phyloP scores from a whole-genome alignment of 1,140 invertebrate genomes.

The Zaprionus tsacasi region DNA sequence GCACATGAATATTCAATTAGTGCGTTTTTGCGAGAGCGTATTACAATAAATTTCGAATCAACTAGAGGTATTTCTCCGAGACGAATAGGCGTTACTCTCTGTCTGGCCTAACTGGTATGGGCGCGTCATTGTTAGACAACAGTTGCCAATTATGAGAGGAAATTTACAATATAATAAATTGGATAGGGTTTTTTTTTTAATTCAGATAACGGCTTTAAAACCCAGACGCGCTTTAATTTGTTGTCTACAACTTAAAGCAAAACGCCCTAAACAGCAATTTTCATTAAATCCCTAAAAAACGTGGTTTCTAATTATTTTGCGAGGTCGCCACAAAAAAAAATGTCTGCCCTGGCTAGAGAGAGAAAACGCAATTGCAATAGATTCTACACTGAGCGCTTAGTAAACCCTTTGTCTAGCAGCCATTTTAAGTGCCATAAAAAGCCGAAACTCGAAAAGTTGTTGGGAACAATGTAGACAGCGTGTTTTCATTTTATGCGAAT shows the following conservation, averaged over 20 bases:
- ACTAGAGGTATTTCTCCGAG: slow-evolving; percentile 4
- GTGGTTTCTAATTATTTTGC: slow-evolving; percentile 35
- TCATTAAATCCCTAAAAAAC: slow-evolving; percentile 2
- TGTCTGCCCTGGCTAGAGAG: slow-evolving; percentile 13
- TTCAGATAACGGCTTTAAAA: too few relatives aligned
- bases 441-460: slow-evolving; percentile 82
- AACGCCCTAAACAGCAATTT: neutral
- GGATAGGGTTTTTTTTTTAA: neutral
- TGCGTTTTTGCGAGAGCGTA: slow-evolving; percentile 38
- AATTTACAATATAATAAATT: neutral
- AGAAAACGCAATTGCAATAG: slow-evolving; percentile 46
- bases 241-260: neutral
- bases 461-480: slow-evolving; percentile 84
- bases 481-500: slow-evolving; percentile 84
- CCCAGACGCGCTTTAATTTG: neutral
- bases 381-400: slow-evolving; percentile 63
- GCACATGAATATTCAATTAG: slow-evolving; percentile 63
- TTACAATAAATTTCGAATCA: slow-evolving; percentile 12
- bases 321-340: slow-evolving; percentile 21
- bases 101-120: neutral
- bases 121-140: neutral
- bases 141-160: neutral
- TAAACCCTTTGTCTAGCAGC: slow-evolving; percentile 79
- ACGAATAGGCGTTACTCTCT: slow-evolving; percentile 1
- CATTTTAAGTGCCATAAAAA: slow-evolving; percentile 82